Evolutionary conservation across 2,888 invertebrate genomes (phyloP).

Genomic region (Lycia hirtaria): DNA sequence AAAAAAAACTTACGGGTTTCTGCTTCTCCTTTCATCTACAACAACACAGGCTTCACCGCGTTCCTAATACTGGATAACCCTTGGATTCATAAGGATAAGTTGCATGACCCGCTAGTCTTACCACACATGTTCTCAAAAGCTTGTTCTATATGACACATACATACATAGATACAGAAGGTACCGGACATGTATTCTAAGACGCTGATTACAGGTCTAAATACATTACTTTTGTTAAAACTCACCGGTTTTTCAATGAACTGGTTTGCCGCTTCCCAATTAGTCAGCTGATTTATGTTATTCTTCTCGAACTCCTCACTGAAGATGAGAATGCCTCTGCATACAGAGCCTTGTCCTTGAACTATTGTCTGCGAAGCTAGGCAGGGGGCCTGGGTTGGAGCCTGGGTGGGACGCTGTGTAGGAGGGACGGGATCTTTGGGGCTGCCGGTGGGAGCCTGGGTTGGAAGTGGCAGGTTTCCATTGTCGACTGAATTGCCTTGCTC

Average conservation of each 20-base stretch:
- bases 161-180: too few relatives aligned
- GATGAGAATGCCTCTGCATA: constrained; percentile 84
- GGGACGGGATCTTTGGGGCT: constrained; percentile 13
- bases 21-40: too few relatives aligned
- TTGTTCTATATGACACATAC: too few relatives aligned
- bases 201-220: too few relatives aligned
- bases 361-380: constrained; percentile 58
- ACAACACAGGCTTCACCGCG: too few relatives aligned
- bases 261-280: constrained; percentile 81
- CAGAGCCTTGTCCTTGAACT: constrained; percentile 53
- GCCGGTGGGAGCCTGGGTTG: constrained; percentile 21
- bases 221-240: constrained; percentile 52
- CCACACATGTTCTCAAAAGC: too few relatives aligned
- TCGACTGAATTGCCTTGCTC: constrained; percentile 63
- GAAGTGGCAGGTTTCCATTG: constrained; percentile 35
- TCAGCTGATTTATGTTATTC: constrained; percentile 54
- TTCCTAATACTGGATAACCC: too few relatives aligned
- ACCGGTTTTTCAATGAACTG: constrained; percentile 87
- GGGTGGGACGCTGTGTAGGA: constrained; percentile 14
- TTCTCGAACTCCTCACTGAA: constrained; percentile 86
- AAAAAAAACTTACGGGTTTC: too few relatives aligned
- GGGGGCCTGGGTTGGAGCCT: constrained; percentile 30
- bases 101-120: too few relatives aligned
- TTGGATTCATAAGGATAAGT: too few relatives aligned
- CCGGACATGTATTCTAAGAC: too few relatives aligned